Percentiles rank a stretch among this genome's conserved stretches.
Evolutionary conservation across 1,140 invertebrate genomes (phyloP).

Genomic region (Polypedilum pembai): DNA sequence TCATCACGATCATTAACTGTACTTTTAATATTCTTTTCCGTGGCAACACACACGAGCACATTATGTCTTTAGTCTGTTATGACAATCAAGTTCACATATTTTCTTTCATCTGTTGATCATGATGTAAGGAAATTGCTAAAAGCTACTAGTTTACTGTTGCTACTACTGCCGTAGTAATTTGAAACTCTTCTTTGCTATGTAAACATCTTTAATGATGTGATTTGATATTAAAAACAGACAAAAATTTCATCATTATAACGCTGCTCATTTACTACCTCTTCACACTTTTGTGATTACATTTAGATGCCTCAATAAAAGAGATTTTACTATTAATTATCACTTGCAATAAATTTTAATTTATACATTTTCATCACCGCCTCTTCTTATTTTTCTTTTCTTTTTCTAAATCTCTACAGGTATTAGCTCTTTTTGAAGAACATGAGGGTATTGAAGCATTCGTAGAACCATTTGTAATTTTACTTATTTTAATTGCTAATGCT

Average conservation of each 20-base stretch:
- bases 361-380: no score
- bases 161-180: neutral
- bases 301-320: neutral
- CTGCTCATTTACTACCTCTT: neutral
- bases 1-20: neutral
- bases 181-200: neutral
- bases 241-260: conserved; percentile 22
- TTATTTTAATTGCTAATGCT: conserved; percentile 99
- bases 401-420: conserved; percentile 63
- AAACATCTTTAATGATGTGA: conserved; percentile 29
- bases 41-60: no score
- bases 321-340: no score
- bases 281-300: neutral
- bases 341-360: no score
- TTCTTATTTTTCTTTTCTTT: neutral
- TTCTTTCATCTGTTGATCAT: no score
- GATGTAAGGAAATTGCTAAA: no score
- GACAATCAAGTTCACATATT: no score
- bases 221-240: conserved; percentile 22
- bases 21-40: no score
- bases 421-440: conserved; percentile 99
- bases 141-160: no score
- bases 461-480: conserved; percentile 99
- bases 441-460: conserved; percentile 99
- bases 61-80: no score